A percentile compares a stretch with the other conserved stretches of the same genome.
Conservation (phyloP, 2,888 invertebrate genomes). For the Athripsodes cinereus region DNA sequence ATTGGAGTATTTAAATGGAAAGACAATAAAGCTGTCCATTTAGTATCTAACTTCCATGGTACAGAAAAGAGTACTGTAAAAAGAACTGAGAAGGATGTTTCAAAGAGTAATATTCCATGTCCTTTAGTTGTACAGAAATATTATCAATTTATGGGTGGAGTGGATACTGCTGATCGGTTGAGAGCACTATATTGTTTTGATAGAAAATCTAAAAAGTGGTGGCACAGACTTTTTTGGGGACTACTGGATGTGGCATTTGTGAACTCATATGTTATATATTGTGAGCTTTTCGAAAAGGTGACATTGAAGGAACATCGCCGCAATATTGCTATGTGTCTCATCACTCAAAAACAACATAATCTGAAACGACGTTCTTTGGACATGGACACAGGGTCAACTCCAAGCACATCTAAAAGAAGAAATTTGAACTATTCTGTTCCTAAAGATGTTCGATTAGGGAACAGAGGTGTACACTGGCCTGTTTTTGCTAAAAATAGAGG, state of each 20-base stretch:
- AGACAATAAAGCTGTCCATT: too few species aligned
- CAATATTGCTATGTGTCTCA: neutral
- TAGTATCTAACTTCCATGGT: too few species aligned
- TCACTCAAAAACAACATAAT: neutral
- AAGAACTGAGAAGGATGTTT: neutral
- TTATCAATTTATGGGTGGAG: neutral
- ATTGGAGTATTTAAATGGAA: too few species aligned
- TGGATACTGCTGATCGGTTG: neutral
- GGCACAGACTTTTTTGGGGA: neutral
- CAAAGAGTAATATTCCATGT: neutral
- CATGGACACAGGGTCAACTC: neutral
- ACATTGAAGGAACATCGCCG: neutral
- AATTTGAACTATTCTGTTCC: neutral
- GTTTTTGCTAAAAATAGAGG: slow-evolving; percentile 9
- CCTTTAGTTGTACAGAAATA: neutral
- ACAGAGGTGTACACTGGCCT: slow-evolving; percentile 15
- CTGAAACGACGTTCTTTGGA: neutral
- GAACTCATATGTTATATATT: slow-evolving; percentile 1
- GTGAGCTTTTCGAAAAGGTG: neutral
- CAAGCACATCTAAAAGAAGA: neutral
- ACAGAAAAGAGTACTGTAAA: too few species aligned
- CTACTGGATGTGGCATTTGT: neutral
- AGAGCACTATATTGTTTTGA: neutral
- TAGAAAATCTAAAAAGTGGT: slow-evolving; percentile 2
- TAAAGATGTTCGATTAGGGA: slow-evolving; percentile 8